Base-by-base conservation (phyloP, 2,113 vertebrate genomes). In the Corythornis vintsioides region DNA sequence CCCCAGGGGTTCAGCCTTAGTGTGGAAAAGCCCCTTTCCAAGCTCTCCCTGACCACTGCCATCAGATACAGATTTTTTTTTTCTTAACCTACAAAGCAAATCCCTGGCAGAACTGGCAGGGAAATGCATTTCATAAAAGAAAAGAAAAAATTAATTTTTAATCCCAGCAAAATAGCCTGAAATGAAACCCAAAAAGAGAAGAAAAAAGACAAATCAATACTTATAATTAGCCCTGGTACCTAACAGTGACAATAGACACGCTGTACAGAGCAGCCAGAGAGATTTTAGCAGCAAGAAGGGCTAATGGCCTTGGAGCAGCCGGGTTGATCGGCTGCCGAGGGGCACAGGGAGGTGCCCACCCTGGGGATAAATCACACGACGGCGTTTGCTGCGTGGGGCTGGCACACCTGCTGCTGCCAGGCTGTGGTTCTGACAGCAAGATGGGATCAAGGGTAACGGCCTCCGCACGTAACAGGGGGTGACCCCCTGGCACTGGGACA, bases 311-410 rank as follows among this genome's bases (percentile, higher is more conserved):
- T 40, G 42, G 57, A 64, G n/a, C 4, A 48, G 76, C 74, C 48
- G 1, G 0, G 56, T 50, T 10, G 5, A 26, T 33, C 1, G 7
- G 8, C 35, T 9, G 56, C 19, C 10, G 3, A 52, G 3, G 71
- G 19, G 11, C 35, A 14, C 14, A 20, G 42, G 40, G 53, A 11
- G 56, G n/a, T 29, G 24, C n/a, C 57, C 20, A 14, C 13, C n/a
- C 57, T 3, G n/a, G 19, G n/a, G 57, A 59, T 59, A n/a, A 59
- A 33, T 33, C 57, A n/a, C 56, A 7, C 14, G 29, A 7, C 10
- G 53, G 53, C 16, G 15, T 56, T 56, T 31, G 53, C 28, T 56
- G 28, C 50, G 25, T 26, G 50, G 50, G 24, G 26, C 25, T 52
- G 50, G 15, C 19, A 52, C 8, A 26, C 50, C 50, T 52, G 50